These are phyloP conservation scores for Pygathrix nemaeus DNA, from an alignment of 2,113 vertebrate genomes.

Conservation along the genomic window DNA sequence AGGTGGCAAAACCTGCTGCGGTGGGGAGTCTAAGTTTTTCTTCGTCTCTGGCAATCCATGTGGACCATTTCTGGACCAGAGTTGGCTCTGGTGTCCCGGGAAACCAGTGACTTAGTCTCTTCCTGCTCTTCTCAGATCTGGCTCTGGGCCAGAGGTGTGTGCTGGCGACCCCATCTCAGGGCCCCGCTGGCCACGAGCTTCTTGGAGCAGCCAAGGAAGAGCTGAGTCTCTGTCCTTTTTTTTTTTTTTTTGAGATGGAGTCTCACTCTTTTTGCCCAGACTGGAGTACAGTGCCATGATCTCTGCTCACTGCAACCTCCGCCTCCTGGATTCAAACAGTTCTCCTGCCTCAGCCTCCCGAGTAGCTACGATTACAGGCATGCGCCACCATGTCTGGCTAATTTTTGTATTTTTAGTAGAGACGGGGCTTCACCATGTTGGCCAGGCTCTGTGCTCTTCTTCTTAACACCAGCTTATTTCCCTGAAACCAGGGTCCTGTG, in stretches of 20 bases:
- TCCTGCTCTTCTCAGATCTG: accelerated
- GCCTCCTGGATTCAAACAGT: too few species aligned
- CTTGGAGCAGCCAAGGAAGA: not conserved
- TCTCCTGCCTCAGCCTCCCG: too few species aligned
- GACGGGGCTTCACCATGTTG: too few species aligned
- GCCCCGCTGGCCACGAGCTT: not conserved
- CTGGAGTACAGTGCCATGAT: too few species aligned
- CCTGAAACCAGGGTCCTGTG: not conserved
- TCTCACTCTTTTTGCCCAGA: too few species aligned
- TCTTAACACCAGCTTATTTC: too few species aligned
- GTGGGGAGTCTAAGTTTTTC: not conserved
- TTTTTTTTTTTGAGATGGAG: too few species aligned
- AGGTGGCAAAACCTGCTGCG: not conserved
- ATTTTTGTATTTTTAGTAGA: too few species aligned
- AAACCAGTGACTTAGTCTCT: not conserved
- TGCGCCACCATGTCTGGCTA: too few species aligned
- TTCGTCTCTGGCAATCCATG: not conserved
- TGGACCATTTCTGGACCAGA: not conserved
- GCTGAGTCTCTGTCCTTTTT: not conserved
- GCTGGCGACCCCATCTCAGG: accelerated
- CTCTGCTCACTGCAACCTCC: too few species aligned
- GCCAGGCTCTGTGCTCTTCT: not conserved
- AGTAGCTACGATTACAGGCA: too few species aligned
- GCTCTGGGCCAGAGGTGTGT: not conserved
- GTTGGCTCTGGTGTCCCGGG: accelerated